Conservation (phyloP, 2,797 vertebrate species). For the Pangasius djambal region DNA sequence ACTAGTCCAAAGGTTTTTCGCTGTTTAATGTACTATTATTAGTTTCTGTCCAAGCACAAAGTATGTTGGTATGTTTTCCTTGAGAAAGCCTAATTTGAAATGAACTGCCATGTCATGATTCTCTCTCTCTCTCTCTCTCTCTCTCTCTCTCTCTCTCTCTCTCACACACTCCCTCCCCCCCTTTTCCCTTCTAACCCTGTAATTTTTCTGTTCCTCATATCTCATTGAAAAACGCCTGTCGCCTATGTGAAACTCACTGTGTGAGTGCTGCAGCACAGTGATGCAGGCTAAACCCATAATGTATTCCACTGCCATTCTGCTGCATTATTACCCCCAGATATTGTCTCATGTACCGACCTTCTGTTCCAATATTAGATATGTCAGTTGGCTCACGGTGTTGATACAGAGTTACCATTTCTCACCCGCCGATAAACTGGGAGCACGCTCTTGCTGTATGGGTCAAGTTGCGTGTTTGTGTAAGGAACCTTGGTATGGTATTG, state of each 20-base stretch:
- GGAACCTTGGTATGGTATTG: slow-evolving; percentile 34
- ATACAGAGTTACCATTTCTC: slow-evolving; percentile 65
- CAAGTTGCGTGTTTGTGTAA: slow-evolving; percentile 64
- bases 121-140: slow-evolving; percentile 7
- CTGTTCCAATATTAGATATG: slow-evolving; percentile 67
- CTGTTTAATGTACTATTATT: not conserved
- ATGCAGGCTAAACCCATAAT: slow-evolving; percentile 57
- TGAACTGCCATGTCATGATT: not conserved
- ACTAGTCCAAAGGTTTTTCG: not conserved
- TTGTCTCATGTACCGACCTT: slow-evolving; percentile 69
- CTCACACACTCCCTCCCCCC: not conserved
- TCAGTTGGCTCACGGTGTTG: slow-evolving; percentile 59
- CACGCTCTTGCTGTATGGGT: slow-evolving; percentile 65
- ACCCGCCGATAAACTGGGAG: slow-evolving; percentile 67
- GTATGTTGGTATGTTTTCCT: not conserved
- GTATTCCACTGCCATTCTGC: slow-evolving; percentile 68
- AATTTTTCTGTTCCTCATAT: slow-evolving; percentile 20
- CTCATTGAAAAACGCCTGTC: slow-evolving; percentile 50
- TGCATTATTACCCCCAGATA: slow-evolving; percentile 69
- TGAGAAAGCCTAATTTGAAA: not conserved
- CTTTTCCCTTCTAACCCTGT: slow-evolving; percentile 2
- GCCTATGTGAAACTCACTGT: slow-evolving; percentile 46
- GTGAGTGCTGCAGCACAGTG: not conserved
- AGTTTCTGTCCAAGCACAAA: not conserved
- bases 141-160: not conserved